These are phyloP conservation scores for Drosophila fungiperda DNA, from an alignment of 2,888 invertebrate genomes.

Conservation along the genomic window DNA sequence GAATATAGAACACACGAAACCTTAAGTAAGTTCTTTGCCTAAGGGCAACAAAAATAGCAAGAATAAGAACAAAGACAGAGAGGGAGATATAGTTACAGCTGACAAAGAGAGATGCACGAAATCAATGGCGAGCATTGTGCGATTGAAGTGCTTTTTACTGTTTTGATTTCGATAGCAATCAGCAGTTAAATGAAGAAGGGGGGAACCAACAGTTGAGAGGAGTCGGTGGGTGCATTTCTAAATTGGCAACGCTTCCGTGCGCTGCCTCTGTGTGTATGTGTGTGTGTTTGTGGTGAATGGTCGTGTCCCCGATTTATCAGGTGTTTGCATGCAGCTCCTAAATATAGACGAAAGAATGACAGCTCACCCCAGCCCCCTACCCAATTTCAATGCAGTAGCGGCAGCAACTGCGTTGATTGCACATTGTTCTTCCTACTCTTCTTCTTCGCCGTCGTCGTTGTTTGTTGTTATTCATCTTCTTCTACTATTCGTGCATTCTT, in stretches of 20 bases:
- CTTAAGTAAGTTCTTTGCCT: background rate
- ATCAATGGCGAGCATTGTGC: constrained; percentile 27
- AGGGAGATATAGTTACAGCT: background rate
- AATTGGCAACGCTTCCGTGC: constrained; percentile 45
- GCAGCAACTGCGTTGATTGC: constrained; percentile 28
- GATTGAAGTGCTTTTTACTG: constrained; percentile 18
- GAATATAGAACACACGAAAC: background rate
- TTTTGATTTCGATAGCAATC: constrained; percentile 23
- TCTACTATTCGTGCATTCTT: constrained; percentile 48
- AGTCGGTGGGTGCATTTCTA: background rate
- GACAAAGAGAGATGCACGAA: background rate
- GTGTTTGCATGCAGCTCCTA: constrained; percentile 81
- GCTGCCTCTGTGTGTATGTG: background rate
- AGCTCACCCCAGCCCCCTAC: constrained; percentile 1
- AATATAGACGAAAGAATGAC: constrained; percentile 60
- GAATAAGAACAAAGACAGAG: background rate
- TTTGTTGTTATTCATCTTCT: constrained; percentile 27
- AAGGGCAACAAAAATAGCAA: constrained; percentile 10
- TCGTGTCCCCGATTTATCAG: constrained; percentile 82
- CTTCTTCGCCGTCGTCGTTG: background rate
- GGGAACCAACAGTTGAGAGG: background rate
- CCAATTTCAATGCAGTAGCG: background rate
- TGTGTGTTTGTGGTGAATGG: background rate
- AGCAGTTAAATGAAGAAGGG: constrained; percentile 5
- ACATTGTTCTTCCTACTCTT: constrained; percentile 32